Evolutionary conservation across 2,797 vertebrate species (phyloP).

Genomic region (Pitangus sulphuratus): DNA sequence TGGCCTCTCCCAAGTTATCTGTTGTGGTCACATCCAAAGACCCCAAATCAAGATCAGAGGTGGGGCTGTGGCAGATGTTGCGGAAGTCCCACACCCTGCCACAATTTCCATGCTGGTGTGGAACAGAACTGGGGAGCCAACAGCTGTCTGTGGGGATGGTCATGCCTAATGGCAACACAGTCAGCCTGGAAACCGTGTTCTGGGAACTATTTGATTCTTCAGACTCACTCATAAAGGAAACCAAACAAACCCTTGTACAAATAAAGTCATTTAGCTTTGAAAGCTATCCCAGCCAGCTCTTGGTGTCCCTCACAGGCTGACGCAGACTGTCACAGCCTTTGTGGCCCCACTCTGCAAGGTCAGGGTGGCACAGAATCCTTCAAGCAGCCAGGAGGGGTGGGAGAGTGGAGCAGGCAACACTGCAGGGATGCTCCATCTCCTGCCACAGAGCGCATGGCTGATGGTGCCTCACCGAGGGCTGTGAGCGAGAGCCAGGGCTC

Average conservation of each 20-base stretch:
- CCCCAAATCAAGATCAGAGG: background rate
- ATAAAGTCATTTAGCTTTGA: background rate
- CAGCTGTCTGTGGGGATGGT: background rate
- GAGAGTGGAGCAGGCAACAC: background rate
- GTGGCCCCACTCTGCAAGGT: accelerated
- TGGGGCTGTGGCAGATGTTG: background rate
- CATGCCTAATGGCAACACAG: background rate
- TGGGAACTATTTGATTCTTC: background rate
- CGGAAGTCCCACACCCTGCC: background rate
- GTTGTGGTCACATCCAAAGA: background rate
- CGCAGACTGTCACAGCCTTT: accelerated
- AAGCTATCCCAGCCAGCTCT: background rate
- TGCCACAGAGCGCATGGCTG: background rate
- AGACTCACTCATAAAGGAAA: background rate
- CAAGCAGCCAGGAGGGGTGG: accelerated
- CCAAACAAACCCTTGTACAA: background rate
- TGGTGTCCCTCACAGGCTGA: accelerated
- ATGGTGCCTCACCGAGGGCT: background rate
- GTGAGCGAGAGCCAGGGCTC: accelerated
- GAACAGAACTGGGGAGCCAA: background rate
- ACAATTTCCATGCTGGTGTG: background rate
- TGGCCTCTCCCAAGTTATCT: background rate
- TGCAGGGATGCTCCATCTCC: background rate
- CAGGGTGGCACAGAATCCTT: background rate
- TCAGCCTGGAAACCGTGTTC: background rate